phyloP scores from a whole-genome alignment of 2,113 vertebrate species.

The Nannospalax galili region DNA sequence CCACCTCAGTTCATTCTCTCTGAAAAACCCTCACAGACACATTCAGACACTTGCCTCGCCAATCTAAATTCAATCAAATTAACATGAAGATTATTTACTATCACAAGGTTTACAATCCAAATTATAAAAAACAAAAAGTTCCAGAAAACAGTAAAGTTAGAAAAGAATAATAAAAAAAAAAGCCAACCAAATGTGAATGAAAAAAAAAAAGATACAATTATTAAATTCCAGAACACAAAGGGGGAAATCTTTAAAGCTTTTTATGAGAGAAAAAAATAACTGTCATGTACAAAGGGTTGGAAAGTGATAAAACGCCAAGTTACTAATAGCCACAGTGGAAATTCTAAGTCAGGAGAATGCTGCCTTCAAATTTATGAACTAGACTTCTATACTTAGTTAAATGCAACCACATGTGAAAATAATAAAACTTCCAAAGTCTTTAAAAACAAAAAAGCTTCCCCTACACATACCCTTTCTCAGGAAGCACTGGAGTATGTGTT shows the following conservation, averaged over 20 bases:
- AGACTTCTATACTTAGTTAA: background rate
- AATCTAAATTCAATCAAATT: too few species aligned
- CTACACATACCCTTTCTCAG: background rate
- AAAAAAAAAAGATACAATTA: background rate
- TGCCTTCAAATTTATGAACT: conserved; percentile 1
- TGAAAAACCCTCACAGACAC: too few species aligned
- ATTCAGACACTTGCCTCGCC: too few species aligned
- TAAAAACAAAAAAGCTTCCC: background rate
- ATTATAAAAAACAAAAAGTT: background rate
- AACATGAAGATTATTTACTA: too few species aligned
- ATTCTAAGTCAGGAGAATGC: background rate
- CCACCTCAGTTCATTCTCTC: too few species aligned
- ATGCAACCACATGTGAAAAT: background rate
- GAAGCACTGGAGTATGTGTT: background rate
- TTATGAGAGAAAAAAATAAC: background rate
- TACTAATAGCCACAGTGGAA: background rate
- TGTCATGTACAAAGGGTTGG: background rate
- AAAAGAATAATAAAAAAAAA: background rate
- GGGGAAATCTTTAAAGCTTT: background rate
- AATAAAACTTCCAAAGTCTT: background rate
- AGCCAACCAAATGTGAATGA: background rate
- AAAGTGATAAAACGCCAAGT: background rate
- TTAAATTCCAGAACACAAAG: conserved; percentile 11
- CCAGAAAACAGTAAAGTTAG: background rate
- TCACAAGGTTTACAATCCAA: background rate